phyloP scores from a whole-genome alignment of 1,140 invertebrate genomes.

The Chrysopa pallens region DNA sequence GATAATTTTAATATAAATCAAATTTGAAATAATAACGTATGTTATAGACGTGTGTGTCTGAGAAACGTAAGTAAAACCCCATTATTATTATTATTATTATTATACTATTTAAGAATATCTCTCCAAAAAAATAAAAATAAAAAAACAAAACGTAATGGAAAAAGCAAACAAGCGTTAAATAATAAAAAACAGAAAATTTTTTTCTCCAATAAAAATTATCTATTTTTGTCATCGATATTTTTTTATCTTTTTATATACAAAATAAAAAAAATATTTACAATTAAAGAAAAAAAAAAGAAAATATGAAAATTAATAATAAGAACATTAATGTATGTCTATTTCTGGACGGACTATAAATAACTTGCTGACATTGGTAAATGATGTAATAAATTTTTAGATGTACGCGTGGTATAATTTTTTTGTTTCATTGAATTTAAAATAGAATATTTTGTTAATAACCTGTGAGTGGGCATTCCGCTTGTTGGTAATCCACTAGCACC shows the following conservation, averaged over 20 bases:
- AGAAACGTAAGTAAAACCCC: too few species aligned
- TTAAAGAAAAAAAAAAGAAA: conserved; percentile 2
- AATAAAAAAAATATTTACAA: background rate
- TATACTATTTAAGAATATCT: too few species aligned
- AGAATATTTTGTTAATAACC: conserved; percentile 11
- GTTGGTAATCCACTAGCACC: conserved; percentile 14
- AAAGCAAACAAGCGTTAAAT: too few species aligned
- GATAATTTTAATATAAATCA: too few species aligned
- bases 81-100: too few species aligned
- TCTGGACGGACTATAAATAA: background rate
- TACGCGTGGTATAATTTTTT: background rate
- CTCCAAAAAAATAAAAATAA: too few species aligned
- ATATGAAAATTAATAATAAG: background rate
- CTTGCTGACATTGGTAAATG: conserved; percentile 1
- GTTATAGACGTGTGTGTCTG: too few species aligned
- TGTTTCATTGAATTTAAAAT: background rate
- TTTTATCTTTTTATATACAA: background rate
- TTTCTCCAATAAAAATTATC: too few species aligned
- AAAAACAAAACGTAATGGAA: too few species aligned
- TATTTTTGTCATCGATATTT: too few species aligned
- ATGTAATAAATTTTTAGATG: background rate
- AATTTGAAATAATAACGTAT: too few species aligned
- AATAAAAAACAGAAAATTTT: too few species aligned
- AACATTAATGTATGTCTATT: background rate
- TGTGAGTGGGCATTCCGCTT: conserved; percentile 15